Base-by-base conservation (phyloP, 2,113 vertebrate genomes). In the Trematomus loennbergii region DNA sequence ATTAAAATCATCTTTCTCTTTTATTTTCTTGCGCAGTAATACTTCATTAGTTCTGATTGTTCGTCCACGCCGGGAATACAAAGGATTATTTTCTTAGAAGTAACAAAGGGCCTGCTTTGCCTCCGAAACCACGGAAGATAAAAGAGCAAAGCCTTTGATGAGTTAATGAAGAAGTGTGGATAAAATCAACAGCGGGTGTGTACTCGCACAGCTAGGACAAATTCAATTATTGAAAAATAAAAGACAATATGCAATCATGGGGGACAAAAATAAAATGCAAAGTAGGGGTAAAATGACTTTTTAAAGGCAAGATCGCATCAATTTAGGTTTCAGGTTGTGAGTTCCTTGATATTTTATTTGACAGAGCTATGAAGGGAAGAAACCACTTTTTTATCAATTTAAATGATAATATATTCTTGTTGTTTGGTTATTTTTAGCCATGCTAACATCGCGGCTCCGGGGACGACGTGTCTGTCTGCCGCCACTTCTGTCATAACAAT, bases 41-140 rank as follows among this genome's bases (percentile, higher is more conserved):
- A 87, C 81, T 90, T 91, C 77, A 84, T 93, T 89, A 92, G 79
- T 63, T 81, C 48, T 61, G 78, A 87, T 84, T 91, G 81, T 78
- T 86, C 83, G 65, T 79, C 83, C 84, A 80, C 86, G 79, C 53
- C 64, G 62, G 77, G 72, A 88, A 90, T 82, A 82, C 87, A 85
- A 85, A 90, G 80, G 72, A 80, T 75, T 86, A 71, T 85, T 88
- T 89, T 78, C 50, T 59, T 54, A 53, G 67, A 83, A 89, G 86
- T 85, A 81, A 82, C 83, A 88, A 88, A 89, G 65, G 52, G 65
- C 69, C 76, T 67, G 9, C 81, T 83, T 82, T 78, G 66, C 70
- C 9, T 79, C 48, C 65, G 71, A 90, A 40, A 83, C 73, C 46
- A 17, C 9, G 1, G 9, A 74, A 78, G 82, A 90, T 83, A 85